phyloP scores from a whole-genome alignment of 2,113 vertebrate genomes.

The Oceanites oceanicus region DNA sequence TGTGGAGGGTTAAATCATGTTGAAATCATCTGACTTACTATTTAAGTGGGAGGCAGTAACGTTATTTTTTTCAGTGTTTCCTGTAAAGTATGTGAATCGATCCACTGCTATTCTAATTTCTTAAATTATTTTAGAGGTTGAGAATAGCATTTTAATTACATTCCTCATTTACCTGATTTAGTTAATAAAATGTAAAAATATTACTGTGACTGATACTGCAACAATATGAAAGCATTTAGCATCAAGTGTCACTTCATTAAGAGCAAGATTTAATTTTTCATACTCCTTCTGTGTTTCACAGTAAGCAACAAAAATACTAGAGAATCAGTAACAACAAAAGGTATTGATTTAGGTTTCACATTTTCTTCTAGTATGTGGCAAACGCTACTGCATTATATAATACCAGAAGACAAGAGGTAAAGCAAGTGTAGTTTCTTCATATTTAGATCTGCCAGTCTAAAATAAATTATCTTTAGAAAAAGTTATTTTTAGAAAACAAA shows the following conservation, averaged over 20 bases:
- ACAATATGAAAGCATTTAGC: neutral
- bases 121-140: neutral
- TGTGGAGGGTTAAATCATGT: neutral
- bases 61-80: neutral
- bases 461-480: neutral
- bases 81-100: neutral
- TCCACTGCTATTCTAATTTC: neutral
- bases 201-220: neutral
- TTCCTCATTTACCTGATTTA: constrained; percentile 1
- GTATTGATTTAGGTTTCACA: neutral
- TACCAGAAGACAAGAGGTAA: neutral
- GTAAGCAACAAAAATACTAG: neutral
- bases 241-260: neutral
- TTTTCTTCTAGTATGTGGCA: neutral
- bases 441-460: neutral
- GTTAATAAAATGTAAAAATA: constrained; percentile 6
- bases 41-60: neutral
- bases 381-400: neutral
- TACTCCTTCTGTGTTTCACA: neutral
- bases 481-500: neutral
- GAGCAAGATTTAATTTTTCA: constrained; percentile 1
- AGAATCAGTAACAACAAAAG: neutral
- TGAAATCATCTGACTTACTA: neutral
- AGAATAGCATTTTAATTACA: constrained; percentile 15
- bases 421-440: neutral